Evolutionary conservation across 2,113 vertebrate genomes (phyloP).

Genomic region (Baryphthengus martii): DNA sequence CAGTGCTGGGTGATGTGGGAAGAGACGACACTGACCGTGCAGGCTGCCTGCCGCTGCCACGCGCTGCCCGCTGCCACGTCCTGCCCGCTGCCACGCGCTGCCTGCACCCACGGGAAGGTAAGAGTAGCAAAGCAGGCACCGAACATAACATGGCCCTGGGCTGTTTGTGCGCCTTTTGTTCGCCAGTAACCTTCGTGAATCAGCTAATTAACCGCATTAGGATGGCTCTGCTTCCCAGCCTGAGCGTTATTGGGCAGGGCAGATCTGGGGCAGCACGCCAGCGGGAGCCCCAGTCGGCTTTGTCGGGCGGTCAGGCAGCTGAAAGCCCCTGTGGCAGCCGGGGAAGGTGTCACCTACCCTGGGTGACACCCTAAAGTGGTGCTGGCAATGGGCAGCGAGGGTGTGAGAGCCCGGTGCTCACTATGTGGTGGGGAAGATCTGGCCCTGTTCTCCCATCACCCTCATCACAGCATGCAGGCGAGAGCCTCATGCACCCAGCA

Average conservation of each 20-base stretch:
- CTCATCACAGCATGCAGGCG: accelerated
- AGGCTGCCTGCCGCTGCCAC: not conserved
- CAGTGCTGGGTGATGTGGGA: not conserved
- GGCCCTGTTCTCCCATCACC: not conserved
- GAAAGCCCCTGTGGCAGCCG: accelerated
- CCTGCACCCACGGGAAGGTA: not conserved
- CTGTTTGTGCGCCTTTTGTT: conserved; percentile 31
- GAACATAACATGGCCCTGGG: not conserved
- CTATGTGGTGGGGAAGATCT: not conserved
- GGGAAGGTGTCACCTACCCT: not conserved
- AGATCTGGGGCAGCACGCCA: not conserved
- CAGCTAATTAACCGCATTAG: conserved; percentile 39
- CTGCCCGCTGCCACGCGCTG: not conserved
- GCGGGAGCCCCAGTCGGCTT: not conserved
- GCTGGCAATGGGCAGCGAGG: not conserved
- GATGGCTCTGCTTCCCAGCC: not conserved
- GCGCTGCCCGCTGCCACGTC: not conserved
- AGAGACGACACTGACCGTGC: accelerated
- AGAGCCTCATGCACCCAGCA: accelerated
- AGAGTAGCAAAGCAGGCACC: conserved; percentile 30
- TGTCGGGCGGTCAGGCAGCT: accelerated
- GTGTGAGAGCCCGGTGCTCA: not conserved
- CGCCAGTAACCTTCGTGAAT: not conserved
- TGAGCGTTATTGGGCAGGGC: not conserved
- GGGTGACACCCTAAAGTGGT: not conserved